Conservation (phyloP, 2,888 invertebrate species). For the Linnaemya tessellans region DNA sequence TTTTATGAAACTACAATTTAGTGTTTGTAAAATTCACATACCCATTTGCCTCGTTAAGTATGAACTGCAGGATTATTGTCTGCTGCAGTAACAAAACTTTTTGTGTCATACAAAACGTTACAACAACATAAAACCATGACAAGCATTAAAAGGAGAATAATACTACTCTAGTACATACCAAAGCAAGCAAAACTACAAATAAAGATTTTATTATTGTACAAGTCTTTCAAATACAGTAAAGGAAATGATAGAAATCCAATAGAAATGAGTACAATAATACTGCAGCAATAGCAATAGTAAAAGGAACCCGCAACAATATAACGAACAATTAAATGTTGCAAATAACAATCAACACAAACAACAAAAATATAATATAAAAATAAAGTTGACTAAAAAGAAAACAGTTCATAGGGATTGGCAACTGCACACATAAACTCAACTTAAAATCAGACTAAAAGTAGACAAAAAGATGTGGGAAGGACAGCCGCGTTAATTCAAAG, state of each 20-base stretch:
- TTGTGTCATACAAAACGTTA: constrained; percentile 38
- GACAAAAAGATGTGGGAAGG: too few relatives aligned
- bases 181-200: constrained; percentile 4
- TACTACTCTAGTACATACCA: not conserved
- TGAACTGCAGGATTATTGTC: constrained; percentile 36
- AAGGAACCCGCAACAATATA: constrained; percentile 66
- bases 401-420: not conserved
- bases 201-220: constrained; percentile 26
- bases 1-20: not conserved
- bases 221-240: constrained; percentile 14
- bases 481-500: too few relatives aligned
- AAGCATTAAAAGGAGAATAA: constrained; percentile 35
- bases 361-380: not conserved
- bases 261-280: constrained; percentile 15
- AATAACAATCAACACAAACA: constrained; percentile 25
- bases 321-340: constrained; percentile 72
- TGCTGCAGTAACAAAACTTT: constrained; percentile 26
- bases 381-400: not conserved
- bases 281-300: constrained; percentile 21
- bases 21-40: not conserved
- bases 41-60: not conserved
- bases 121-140: constrained; percentile 51
- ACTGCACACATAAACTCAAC: not conserved
- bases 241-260: not conserved
- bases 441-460: too few relatives aligned